Evolutionary conservation across 2,888 invertebrate species (phyloP).

Genomic region (Hypomecis punctinalis): DNA sequence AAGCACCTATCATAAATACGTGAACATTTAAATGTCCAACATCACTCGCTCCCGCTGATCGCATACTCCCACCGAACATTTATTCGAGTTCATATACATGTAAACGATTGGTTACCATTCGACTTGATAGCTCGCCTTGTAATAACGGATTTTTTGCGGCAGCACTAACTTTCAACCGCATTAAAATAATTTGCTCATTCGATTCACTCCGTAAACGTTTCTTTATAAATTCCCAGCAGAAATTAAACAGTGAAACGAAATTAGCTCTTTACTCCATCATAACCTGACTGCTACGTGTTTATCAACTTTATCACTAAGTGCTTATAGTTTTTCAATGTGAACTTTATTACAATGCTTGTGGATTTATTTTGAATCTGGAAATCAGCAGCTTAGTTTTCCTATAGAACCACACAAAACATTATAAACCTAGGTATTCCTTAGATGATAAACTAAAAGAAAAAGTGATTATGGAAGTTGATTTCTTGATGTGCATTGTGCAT

Average conservation of each 20-base stretch:
- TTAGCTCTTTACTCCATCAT: constrained; percentile 39
- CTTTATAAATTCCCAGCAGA: constrained; percentile 35
- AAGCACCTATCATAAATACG: constrained; percentile 26
- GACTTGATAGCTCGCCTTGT: constrained; percentile 43
- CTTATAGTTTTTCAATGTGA: constrained; percentile 25
- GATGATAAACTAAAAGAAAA: too few species aligned
- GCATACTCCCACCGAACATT: constrained; percentile 22
- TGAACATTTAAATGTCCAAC: constrained; percentile 16
- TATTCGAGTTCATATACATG: constrained; percentile 45
- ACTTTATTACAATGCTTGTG: not conserved
- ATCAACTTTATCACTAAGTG: constrained; percentile 55
- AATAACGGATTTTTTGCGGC: constrained; percentile 48
- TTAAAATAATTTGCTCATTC: constrained; percentile 57
- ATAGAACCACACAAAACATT: too few species aligned
- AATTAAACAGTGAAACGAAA: constrained; percentile 41
- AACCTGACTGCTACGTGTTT: constrained; percentile 50
- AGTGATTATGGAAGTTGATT: too few species aligned
- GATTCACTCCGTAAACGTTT: constrained; percentile 47
- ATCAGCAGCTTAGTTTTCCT: too few species aligned
- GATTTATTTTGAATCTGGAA: not conserved
- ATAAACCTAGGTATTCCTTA: too few species aligned
- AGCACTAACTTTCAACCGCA: constrained; percentile 44
- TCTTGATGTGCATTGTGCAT: too few species aligned
- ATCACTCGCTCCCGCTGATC: constrained; percentile 35
- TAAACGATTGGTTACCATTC: constrained; percentile 48